Evolutionary conservation across 2,113 vertebrate genomes (phyloP).

Genomic region (Pluvialis apricaria): DNA sequence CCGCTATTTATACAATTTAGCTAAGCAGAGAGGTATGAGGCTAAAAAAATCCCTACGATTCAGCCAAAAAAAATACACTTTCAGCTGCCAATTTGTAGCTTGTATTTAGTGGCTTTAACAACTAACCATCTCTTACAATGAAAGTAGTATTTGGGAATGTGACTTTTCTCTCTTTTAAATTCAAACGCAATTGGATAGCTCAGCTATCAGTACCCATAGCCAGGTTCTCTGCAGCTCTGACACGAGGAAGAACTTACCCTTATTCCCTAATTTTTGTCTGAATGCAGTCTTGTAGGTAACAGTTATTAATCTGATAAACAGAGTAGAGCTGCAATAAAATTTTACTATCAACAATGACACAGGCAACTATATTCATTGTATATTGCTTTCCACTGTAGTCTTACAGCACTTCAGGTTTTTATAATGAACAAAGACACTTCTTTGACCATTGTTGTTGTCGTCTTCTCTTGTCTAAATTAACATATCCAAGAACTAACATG

Average conservation of each 20-base stretch:
- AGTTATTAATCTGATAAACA: not conserved
- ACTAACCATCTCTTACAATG: not conserved
- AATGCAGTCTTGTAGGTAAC: not conserved
- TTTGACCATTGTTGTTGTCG: not conserved
- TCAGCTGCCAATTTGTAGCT: slow-evolving; percentile 13
- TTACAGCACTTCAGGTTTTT: not conserved
- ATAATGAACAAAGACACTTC: not conserved
- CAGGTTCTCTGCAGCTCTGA: not conserved
- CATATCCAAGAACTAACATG: not conserved
- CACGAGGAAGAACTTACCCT: accelerated
- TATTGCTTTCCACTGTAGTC: not conserved
- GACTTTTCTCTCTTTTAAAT: not conserved
- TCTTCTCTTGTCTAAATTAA: not conserved
- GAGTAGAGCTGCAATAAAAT: not conserved
- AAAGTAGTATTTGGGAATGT: not conserved
- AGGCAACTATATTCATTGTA: not conserved
- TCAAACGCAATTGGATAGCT: not conserved
- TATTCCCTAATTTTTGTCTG: not conserved
- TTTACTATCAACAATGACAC: not conserved
- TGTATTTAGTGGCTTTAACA: slow-evolving; percentile 17
- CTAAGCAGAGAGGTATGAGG: slow-evolving; percentile 29
- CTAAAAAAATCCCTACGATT: not conserved
- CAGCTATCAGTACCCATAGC: not conserved
- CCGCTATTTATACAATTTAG: not conserved
- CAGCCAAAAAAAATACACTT: slow-evolving; percentile 49